Evolutionary conservation across 1,140 invertebrate species (phyloP).

Genomic region (Panulirus ornatus): DNA sequence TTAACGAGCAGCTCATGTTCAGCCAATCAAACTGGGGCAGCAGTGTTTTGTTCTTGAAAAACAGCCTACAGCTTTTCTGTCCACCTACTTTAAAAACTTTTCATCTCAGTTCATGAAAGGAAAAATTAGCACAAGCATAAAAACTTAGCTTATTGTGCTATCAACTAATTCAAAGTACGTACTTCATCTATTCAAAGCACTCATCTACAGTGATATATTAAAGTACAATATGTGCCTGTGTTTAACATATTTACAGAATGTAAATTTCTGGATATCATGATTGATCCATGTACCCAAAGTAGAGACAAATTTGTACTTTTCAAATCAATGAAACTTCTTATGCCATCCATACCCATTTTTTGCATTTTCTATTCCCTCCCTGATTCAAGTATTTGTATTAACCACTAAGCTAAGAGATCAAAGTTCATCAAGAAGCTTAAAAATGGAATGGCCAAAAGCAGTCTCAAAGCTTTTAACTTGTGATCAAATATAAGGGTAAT

Average conservation of each 20-base stretch:
- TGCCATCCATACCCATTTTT: neutral
- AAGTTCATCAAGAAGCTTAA: neutral
- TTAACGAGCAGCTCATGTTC: neutral
- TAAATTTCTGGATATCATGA: neutral
- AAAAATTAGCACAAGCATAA: conserved; percentile 6
- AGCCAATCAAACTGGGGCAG: neutral
- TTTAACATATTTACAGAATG: neutral
- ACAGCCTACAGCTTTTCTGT: neutral
- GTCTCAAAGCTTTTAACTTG: conserved; percentile 37
- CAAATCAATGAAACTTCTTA: neutral
- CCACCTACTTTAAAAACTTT: neutral
- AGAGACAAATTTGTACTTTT: neutral
- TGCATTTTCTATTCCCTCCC: neutral
- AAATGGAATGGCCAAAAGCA: conserved; percentile 42
- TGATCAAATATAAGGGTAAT: conserved; percentile 22
- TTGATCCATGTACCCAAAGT: neutral
- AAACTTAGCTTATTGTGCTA: neutral
- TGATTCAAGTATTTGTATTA: neutral
- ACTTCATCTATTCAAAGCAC: neutral
- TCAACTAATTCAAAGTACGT: neutral
- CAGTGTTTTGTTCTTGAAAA: no score
- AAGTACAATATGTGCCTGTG: no score
- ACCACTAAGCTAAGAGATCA: neutral
- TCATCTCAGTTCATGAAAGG: neutral
- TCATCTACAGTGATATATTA: neutral